Evolutionary conservation across 2,888 invertebrate species (phyloP).

Genomic region (Homarus gammarus): DNA sequence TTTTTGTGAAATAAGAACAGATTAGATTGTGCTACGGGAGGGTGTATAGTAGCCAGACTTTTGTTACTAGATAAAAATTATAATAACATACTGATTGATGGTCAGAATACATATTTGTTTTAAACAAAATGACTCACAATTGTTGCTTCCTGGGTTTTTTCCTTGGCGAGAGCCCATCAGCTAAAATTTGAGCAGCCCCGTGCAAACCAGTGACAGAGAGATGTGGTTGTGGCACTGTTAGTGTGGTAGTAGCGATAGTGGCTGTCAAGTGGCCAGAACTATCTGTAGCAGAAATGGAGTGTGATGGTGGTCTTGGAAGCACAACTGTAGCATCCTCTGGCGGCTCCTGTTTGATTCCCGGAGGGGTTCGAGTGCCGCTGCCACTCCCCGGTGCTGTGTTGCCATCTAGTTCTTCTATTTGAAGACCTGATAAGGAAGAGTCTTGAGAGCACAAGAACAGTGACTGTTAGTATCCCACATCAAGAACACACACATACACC

Average conservation of each 20-base stretch:
- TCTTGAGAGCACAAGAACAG: slow-evolving; percentile 58
- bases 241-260: slow-evolving; percentile 54
- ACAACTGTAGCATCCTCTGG: slow-evolving; percentile 78
- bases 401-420: slow-evolving; percentile 69
- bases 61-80: too few relatives aligned
- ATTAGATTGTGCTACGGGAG: too few relatives aligned
- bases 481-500: neutral
- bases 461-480: slow-evolving; percentile 47
- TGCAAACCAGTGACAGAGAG: slow-evolving; percentile 35
- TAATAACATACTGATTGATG: too few relatives aligned
- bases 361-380: slow-evolving; percentile 71
- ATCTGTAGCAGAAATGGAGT: slow-evolving; percentile 22
- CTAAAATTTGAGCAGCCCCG: slow-evolving; percentile 48
- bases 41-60: too few relatives aligned
- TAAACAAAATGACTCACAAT: slow-evolving; percentile 84
- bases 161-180: slow-evolving; percentile 85
- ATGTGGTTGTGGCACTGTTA: slow-evolving; percentile 60
- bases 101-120: too few relatives aligned
- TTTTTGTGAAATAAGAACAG: too few relatives aligned
- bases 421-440: slow-evolving; percentile 72
- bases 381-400: slow-evolving; percentile 10
- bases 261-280: slow-evolving; percentile 11
- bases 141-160: slow-evolving; percentile 95
- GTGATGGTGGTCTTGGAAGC: slow-evolving; percentile 40
- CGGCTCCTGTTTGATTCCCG: slow-evolving; percentile 76